phyloP scores from a whole-genome alignment of 2,888 invertebrate species.

The Chydorus sphaericus region DNA sequence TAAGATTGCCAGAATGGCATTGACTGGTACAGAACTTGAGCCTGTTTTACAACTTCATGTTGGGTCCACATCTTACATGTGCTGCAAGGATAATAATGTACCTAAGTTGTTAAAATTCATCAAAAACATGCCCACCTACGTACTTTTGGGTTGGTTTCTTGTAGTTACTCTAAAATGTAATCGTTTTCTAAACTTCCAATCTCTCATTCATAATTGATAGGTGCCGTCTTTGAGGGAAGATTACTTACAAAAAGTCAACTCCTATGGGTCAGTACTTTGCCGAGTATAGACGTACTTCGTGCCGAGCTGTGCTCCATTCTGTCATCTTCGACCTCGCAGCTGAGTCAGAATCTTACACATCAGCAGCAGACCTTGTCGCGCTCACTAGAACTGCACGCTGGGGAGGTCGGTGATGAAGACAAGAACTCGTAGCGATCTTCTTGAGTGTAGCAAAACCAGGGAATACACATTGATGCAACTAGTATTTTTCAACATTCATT shows the following conservation, averaged over 20 bases:
- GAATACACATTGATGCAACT: no score
- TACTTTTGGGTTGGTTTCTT: conserved; percentile 44
- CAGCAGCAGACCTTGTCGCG: conserved; percentile 11
- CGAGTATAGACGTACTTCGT: conserved; percentile 46
- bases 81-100: conserved; percentile 49
- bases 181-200: neutral
- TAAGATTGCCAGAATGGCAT: conserved; percentile 47
- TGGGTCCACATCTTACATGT: conserved; percentile 49
- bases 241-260: conserved; percentile 54
- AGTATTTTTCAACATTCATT: no score
- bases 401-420: neutral
- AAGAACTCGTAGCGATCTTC: no score
- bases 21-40: conserved; percentile 51
- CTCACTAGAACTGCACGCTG: conserved; percentile 7
- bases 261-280: conserved; percentile 45
- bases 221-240: conserved; percentile 54
- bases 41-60: conserved; percentile 45
- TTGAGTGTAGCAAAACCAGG: no score
- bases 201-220: conserved; percentile 31
- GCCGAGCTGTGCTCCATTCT: conserved; percentile 52
- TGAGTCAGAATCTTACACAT: conserved; percentile 14
- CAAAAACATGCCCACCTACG: conserved; percentile 52
- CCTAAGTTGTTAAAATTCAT: conserved; percentile 44
- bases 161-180: conserved; percentile 1
- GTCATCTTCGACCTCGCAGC: conserved; percentile 39